phyloP scores from a whole-genome alignment of 2,797 vertebrate genomes.

The Danio tinwini region DNA sequence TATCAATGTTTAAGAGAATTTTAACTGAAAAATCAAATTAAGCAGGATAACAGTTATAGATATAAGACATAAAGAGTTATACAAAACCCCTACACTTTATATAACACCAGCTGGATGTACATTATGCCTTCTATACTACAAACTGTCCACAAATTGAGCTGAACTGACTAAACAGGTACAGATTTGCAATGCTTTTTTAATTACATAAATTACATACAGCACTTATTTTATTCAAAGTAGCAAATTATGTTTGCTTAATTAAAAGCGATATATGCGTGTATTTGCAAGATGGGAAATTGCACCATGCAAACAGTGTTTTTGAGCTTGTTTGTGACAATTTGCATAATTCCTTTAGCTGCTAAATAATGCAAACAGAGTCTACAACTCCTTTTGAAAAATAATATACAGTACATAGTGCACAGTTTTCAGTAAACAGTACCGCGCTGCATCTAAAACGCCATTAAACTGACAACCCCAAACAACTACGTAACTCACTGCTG shows the following conservation, averaged over 20 bases:
- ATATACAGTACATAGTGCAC: not conserved
- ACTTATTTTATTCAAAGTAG: not conserved
- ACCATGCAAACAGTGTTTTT: not conserved
- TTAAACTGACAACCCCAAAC: not conserved
- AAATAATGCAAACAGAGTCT: slow-evolving; percentile 16
- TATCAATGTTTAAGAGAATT: no score
- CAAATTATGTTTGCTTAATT: slow-evolving; percentile 18
- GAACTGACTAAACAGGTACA: not conserved
- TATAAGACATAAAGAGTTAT: no score
- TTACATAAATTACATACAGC: not conserved
- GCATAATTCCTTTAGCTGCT: slow-evolving; percentile 18
- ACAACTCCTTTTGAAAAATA: slow-evolving; percentile 5
- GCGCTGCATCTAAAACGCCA: not conserved
- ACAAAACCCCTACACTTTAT: no score
- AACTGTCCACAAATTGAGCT: not conserved
- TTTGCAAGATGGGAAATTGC: slow-evolving; percentile 7
- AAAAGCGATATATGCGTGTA: slow-evolving; percentile 18
- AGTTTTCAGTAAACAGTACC: not conserved
- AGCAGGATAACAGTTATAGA: no score
- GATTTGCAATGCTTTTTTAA: slow-evolving; percentile 15
- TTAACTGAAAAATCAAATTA: no score
- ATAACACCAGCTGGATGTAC: no score
- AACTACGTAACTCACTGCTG: no score
- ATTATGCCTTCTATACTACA: not conserved
- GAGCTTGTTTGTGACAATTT: not conserved